Percentiles rank a stretch among this genome's conserved stretches.
These are phyloP conservation scores for Antedon bifida DNA, from an alignment of 35 echinoderm and acorn worm genomes.

Conservation along the genomic window DNA sequence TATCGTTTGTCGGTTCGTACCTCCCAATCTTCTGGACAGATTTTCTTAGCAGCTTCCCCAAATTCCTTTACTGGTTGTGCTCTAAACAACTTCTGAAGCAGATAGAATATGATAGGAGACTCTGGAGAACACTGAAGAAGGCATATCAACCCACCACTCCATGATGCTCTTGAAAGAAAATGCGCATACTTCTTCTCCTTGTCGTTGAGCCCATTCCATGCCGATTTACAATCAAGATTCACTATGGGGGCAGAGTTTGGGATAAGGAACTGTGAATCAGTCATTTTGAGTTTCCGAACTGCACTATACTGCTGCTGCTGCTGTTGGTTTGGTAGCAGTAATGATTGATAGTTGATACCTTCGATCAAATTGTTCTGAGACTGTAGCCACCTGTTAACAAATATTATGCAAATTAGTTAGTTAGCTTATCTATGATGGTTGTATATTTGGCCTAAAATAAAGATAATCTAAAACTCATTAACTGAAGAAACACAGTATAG, in stretches of 20 bases:
- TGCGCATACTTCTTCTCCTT: conserved; percentile 92
- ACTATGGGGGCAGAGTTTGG: conserved; percentile 64
- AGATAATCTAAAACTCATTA: too few relatives aligned
- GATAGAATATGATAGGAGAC: conserved; percentile 65
- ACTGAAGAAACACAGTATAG: too few relatives aligned
- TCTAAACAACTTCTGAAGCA: conserved; percentile 75
- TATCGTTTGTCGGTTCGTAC: too few relatives aligned
- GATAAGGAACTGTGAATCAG: conserved; percentile 65
- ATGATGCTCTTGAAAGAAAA: conserved; percentile 56
- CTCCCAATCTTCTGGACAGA: conserved; percentile 15
- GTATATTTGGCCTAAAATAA: too few relatives aligned
- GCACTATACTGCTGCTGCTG: not conserved
- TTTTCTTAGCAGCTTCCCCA: conserved; percentile 27
- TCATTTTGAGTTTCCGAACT: not conserved
- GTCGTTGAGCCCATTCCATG: conserved; percentile 40
- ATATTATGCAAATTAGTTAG: too few relatives aligned
- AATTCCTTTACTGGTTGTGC: conserved; percentile 36
- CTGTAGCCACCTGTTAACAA: not conserved
- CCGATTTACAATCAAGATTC: conserved; percentile 59
- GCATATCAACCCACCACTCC: conserved; percentile 75
- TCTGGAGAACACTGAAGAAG: conserved; percentile 80
- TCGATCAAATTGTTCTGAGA: too few relatives aligned
- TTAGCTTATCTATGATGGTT: too few relatives aligned
- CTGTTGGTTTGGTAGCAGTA: not conserved
- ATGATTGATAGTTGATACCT: too few relatives aligned